Evolutionary conservation across 1,140 invertebrate genomes (phyloP).

Genomic region (Nautilus pompilius): DNA sequence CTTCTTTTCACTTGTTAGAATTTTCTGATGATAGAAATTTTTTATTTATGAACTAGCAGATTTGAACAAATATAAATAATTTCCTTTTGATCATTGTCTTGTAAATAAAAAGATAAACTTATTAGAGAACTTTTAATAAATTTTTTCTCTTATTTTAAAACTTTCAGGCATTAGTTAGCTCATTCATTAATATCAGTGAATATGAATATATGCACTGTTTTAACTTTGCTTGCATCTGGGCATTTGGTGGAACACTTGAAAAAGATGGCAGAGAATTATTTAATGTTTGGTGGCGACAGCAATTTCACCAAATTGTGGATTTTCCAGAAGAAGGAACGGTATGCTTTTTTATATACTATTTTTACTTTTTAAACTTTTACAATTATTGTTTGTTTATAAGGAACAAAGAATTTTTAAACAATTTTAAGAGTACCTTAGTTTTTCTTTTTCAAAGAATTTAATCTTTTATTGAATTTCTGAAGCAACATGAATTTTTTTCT

Average conservation of each 20-base stretch:
- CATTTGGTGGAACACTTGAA: conserved; percentile 48
- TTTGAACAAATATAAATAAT: background rate
- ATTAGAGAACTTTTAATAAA: background rate
- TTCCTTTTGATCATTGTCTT: background rate
- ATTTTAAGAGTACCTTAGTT: too few species aligned
- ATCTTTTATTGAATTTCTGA: too few species aligned
- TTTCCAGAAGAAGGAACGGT: conserved; percentile 46
- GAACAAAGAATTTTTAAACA: too few species aligned
- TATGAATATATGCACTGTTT: conserved; percentile 50
- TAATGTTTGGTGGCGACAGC: conserved; percentile 49
- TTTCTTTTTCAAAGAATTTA: too few species aligned
- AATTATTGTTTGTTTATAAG: too few species aligned
- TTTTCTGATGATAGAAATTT: too few species aligned
- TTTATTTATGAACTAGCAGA: too few species aligned
- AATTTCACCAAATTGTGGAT: conserved; percentile 43
- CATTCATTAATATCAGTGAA: conserved; percentile 42
- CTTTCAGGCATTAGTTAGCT: conserved; percentile 37
- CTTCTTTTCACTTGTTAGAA: too few species aligned
- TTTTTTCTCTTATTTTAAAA: background rate
- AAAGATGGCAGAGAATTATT: conserved; percentile 39
- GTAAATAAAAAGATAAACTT: background rate
- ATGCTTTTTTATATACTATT: conserved; percentile 17
- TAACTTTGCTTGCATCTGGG: conserved; percentile 50
- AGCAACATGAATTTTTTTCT: too few species aligned
- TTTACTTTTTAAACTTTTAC: too few species aligned